Conservation (phyloP, 1,140 invertebrate species). For the Ganaspis sp. region DNA sequence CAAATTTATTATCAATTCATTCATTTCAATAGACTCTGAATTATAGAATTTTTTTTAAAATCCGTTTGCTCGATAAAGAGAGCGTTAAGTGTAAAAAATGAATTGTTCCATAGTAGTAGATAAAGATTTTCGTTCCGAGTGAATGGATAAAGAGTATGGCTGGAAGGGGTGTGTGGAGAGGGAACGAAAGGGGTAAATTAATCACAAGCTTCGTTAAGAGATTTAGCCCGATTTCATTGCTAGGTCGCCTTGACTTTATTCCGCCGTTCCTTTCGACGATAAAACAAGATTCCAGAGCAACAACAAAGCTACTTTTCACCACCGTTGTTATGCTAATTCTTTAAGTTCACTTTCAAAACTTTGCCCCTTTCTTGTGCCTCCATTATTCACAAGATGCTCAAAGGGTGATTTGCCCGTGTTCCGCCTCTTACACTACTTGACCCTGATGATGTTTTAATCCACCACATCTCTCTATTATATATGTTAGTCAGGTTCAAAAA, state of each 20-base stretch:
- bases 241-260: slow-evolving; percentile 25
- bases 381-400: neutral
- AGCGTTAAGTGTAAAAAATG: neutral
- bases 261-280: slow-evolving; percentile 7
- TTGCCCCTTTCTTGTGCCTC: neutral
- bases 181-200: slow-evolving; percentile 8
- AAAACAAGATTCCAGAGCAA: slow-evolving; percentile 19
- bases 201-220: slow-evolving; percentile 24
- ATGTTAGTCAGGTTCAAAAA: neutral
- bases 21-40: no score
- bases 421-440: neutral
- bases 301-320: slow-evolving; percentile 19
- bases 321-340: slow-evolving; percentile 1
- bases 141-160: neutral
- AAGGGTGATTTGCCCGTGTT: neutral
- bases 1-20: no score
- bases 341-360: slow-evolving; percentile 12
- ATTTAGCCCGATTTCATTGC: slow-evolving; percentile 19
- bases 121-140: slow-evolving; percentile 4
- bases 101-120: neutral
- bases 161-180: neutral
- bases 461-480: neutral
- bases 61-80: neutral
- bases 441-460: neutral
- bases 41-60: no score